A percentile compares a stretch with the other conserved stretches of the same genome.
Evolutionary conservation across 53 echinoderm and acorn worm species (phyloP).

Genomic region (Apostichopus leukothele): DNA sequence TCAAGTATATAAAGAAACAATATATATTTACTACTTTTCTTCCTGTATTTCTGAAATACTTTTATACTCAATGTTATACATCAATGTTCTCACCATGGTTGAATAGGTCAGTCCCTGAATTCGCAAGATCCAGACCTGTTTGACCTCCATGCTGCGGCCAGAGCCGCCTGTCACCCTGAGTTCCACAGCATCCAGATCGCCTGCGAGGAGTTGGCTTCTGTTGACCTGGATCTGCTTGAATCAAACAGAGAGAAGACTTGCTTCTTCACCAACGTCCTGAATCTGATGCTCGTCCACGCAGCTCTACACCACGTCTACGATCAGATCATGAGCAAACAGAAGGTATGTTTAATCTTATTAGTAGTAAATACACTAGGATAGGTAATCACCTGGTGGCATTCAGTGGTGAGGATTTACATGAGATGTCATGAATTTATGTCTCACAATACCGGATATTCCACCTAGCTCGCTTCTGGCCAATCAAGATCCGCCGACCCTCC

Average conservation of each 20-base stretch:
- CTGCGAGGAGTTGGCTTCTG: constrained; percentile 71
- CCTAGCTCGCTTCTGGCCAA: too few species aligned
- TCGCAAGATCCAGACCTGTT: constrained; percentile 47
- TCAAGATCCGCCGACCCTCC: too few species aligned
- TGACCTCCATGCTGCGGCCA: constrained; percentile 68
- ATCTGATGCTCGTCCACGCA: constrained; percentile 78
- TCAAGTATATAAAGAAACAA: too few species aligned
- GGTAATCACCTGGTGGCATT: too few species aligned
- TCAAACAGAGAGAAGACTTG: constrained; percentile 67
- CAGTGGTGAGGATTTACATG: too few species aligned
- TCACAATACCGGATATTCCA: too few species aligned
- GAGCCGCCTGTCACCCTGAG: constrained; percentile 62
- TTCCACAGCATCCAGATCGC: constrained; percentile 75
- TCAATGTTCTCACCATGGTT: not conserved
- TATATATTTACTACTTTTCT: too few species aligned
- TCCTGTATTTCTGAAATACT: too few species aligned
- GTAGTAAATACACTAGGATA: not conserved
- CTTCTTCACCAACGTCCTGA: constrained; percentile 90
- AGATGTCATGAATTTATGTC: too few species aligned
- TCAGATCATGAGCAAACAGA: constrained; percentile 56
- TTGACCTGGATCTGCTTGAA: constrained; percentile 71
- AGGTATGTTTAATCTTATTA: not conserved
- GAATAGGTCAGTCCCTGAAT: constrained; percentile 60
- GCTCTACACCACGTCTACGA: constrained; percentile 67
- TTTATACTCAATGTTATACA: too few species aligned